Conservation (phyloP, 2,113 vertebrate genomes). For the Agelaius tricolor region DNA sequence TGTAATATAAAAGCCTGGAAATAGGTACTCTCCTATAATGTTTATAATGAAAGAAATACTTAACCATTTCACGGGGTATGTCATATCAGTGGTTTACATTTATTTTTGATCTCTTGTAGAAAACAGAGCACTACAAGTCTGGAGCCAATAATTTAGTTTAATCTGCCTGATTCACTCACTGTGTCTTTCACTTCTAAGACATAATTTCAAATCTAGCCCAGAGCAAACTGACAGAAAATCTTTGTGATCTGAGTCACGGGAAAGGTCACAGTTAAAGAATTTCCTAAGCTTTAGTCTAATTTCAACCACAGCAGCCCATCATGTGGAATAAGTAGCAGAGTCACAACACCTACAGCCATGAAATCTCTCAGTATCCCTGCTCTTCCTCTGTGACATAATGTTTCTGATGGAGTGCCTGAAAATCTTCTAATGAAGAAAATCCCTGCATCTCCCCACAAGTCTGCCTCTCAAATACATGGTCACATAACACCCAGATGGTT, state of each 20-base stretch:
- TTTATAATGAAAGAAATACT: background rate
- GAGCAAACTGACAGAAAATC: conserved; percentile 48
- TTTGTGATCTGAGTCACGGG: background rate
- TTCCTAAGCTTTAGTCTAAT: background rate
- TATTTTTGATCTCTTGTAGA: background rate
- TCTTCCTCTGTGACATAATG: background rate
- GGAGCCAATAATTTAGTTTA: background rate
- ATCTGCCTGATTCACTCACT: background rate
- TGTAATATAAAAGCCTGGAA: background rate
- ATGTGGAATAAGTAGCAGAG: background rate
- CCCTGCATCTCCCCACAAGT: background rate
- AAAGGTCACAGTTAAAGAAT: conserved; percentile 7
- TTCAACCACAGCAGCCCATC: background rate
- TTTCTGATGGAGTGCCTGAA: background rate
- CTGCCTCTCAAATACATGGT: background rate
- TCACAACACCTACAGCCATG: background rate
- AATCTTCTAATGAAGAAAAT: background rate
- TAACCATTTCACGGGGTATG: background rate
- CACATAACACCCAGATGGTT: no score
- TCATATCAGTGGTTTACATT: background rate
- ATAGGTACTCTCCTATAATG: background rate
- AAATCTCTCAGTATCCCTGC: background rate
- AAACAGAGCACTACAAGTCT: background rate
- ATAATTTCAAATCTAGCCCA: conserved; percentile 22
- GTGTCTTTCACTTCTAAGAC: conserved; percentile 17